These are phyloP conservation scores for Phataginus tetradactyla DNA, from an alignment of 2,797 vertebrate species.

Conservation along the genomic window DNA sequence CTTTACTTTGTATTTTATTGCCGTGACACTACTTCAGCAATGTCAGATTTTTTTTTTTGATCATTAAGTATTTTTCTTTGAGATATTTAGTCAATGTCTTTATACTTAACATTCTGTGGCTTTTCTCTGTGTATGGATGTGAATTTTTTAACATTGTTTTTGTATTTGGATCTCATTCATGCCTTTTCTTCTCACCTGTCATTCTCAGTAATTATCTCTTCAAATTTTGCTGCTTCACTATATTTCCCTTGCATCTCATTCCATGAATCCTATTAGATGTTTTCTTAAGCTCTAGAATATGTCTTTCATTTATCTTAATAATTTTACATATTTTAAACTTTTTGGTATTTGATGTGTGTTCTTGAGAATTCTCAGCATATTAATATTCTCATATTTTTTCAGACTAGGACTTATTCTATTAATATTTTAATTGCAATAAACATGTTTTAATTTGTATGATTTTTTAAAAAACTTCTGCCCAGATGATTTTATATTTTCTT, in stretches of 20 bases:
- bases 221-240: neutral
- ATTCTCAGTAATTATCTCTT: neutral
- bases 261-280: neutral
- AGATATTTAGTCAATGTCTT: neutral
- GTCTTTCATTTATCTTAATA: neutral
- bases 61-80: neutral
- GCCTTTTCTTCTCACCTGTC: neutral
- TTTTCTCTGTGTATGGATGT: too few relatives aligned
- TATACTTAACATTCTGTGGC: neutral
- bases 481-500: neutral
- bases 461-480: neutral
- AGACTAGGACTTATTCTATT: neutral
- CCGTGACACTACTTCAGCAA: neutral
- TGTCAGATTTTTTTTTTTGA: neutral
- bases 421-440: neutral
- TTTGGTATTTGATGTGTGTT: neutral
- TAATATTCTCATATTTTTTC: neutral
- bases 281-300: neutral
- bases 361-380: neutral
- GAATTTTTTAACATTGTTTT: neutral
- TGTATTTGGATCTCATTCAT: neutral
- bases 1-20: neutral
- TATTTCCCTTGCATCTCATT: neutral
- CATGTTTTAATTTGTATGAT: neutral
- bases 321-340: neutral